phyloP scores from a whole-genome alignment of 2,888 invertebrate genomes.

The Teinopalpus imperialis region DNA sequence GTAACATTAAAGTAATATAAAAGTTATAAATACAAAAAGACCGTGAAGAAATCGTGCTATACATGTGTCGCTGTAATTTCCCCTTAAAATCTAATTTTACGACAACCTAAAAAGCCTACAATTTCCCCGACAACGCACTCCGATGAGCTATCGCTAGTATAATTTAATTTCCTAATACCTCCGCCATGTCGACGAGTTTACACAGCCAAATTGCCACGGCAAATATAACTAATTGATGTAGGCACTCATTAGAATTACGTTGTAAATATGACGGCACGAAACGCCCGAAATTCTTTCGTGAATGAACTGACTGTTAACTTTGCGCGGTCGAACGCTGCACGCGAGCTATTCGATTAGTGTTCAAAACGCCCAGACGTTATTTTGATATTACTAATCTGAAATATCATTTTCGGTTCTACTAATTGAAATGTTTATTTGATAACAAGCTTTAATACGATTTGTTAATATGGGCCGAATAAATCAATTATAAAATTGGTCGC shows the following conservation, averaged over 20 bases:
- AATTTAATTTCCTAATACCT: slow-evolving; percentile 58
- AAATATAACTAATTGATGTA: slow-evolving; percentile 61
- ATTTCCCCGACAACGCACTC: slow-evolving; percentile 13
- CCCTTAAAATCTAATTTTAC: slow-evolving; percentile 25
- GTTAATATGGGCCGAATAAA: too few species aligned
- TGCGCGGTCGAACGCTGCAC: slow-evolving; percentile 11
- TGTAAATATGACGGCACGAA: slow-evolving; percentile 42
- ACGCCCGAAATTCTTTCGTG: slow-evolving; percentile 29
- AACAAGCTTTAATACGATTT: neutral
- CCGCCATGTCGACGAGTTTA: slow-evolving; percentile 37
- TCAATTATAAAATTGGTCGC: too few species aligned
- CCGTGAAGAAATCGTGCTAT: neutral
- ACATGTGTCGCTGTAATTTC: slow-evolving; percentile 2
- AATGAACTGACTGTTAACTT: slow-evolving; percentile 19
- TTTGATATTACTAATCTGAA: slow-evolving; percentile 9
- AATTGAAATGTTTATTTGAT: slow-evolving; percentile 2
- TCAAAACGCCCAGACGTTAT: slow-evolving; percentile 5
- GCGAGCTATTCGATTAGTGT: slow-evolving; percentile 16
- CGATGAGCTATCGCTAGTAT: slow-evolving; percentile 39
- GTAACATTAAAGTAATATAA: too few species aligned
- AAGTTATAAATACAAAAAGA: too few species aligned
- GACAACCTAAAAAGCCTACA: slow-evolving; percentile 16
- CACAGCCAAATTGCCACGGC: slow-evolving; percentile 33
- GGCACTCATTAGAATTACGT: slow-evolving; percentile 48
- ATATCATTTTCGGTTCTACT: neutral